phyloP scores from a whole-genome alignment of 2,113 vertebrate genomes.

The Noturus placidus region DNA sequence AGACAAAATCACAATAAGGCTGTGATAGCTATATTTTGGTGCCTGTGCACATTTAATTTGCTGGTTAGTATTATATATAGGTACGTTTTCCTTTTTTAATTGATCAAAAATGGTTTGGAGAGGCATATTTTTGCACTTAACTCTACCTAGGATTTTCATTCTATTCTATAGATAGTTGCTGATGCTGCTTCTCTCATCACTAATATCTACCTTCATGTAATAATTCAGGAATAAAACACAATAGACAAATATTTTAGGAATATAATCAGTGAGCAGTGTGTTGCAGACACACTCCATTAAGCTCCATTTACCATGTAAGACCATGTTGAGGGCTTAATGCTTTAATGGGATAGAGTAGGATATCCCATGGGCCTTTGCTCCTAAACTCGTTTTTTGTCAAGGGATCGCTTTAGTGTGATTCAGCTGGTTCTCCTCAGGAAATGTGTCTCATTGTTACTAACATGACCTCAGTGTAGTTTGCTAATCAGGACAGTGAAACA shows the following conservation, averaged over 20 bases:
- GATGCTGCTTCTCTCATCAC: background rate
- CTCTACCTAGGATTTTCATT: too few species aligned
- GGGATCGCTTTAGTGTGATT: constrained; percentile 10
- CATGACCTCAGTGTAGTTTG: background rate
- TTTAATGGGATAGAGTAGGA: constrained; percentile 47
- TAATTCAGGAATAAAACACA: background rate
- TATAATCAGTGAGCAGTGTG: too few species aligned
- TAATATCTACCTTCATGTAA: background rate
- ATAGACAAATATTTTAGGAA: background rate
- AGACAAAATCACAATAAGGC: background rate
- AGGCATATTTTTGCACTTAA: background rate
- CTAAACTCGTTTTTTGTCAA: constrained; percentile 27
- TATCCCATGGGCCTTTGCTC: constrained; percentile 40
- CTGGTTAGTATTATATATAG: background rate
- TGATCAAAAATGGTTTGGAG: too few species aligned
- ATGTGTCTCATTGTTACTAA: background rate
- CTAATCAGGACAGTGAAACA: constrained; percentile 15
- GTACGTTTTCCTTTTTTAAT: background rate
- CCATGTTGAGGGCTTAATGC: constrained; percentile 41
- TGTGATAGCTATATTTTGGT: background rate
- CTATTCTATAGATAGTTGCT: too few species aligned
- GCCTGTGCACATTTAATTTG: background rate
- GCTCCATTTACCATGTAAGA: background rate
- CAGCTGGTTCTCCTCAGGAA: constrained; percentile 11
- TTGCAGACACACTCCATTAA: too few species aligned